Base-by-base conservation (phyloP, 2,888 invertebrate species). In the Ferdinandea cuprea region DNA sequence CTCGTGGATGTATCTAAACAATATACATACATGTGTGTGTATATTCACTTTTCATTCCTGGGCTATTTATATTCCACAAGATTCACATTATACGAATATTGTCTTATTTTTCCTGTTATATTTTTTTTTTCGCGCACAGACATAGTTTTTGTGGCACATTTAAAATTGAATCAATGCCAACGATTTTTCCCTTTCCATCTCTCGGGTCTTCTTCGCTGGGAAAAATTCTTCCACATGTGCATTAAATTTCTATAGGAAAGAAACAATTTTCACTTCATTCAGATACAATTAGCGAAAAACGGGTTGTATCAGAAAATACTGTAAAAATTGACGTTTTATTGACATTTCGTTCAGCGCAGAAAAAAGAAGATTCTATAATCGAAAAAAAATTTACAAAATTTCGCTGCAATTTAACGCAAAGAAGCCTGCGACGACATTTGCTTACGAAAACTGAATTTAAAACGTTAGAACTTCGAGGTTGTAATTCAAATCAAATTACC, bases 131-230 rank as follows among this genome's bases (percentile, higher is more conserved):
- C 8, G 17, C 21, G 19, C 25, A 25, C 48, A 48, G 21, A 48
- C 48, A 25, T 13, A 5, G 25, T 21, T 21, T 40, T 28, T 74
- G 50, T 76, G 76, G 68, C 76, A 76, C 68, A 76, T 76, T 76
- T 68, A 68, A 59, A 66, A 52, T 72, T 68, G 76, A 76, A 59
- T 30, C 59, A 76, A 54, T 76, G 76, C 76, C 76, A 76, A 68
- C 2, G 15, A 50, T 13, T 15, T 35, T 56, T 21, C 37, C 37
- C 21, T 56, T 28, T 50, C 28, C 13, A 28, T 50, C 13, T 15
- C 8, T 30, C 25, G 28, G n/a, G 2, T 25, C 50, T 15, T 1
- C 28, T 50, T 13, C 13, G 15, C 3, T 3, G 30, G 13, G 6
- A 30, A 21, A 15, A 28, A 25, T 50, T n/a, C 56, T 21, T 37